phyloP scores from a whole-genome alignment of 2,888 invertebrate species.

The Phyllotreta striolata region DNA sequence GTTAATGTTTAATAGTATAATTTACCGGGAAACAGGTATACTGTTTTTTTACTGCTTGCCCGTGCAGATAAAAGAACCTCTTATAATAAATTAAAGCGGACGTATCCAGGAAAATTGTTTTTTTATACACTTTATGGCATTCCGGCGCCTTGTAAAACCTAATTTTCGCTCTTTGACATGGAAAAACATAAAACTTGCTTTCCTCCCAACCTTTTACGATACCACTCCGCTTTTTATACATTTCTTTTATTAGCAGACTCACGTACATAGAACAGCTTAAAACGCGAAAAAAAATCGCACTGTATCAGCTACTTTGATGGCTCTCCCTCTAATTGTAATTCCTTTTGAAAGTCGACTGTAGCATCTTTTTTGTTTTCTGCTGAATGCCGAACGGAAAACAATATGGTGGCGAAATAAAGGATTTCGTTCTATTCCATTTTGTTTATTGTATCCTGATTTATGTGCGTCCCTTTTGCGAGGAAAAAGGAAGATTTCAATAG shows the following conservation, averaged over 20 bases:
- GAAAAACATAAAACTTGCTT: slow-evolving; percentile 8
- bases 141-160: slow-evolving; percentile 12
- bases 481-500: slow-evolving; percentile 5
- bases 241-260: slow-evolving; percentile 7
- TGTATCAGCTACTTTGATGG: slow-evolving; percentile 10
- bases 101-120: slow-evolving; percentile 23
- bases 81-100: slow-evolving; percentile 25
- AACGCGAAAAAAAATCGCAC: slow-evolving; percentile 6
- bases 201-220: slow-evolving; percentile 4
- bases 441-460: slow-evolving; percentile 21
- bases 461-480: slow-evolving; percentile 9
- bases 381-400: background rate
- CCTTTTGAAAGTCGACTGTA: slow-evolving; percentile 9
- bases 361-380: slow-evolving; percentile 3
- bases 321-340: slow-evolving; percentile 10
- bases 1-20: too few species aligned
- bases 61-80: slow-evolving; percentile 20
- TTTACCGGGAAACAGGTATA: too few species aligned
- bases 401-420: slow-evolving; percentile 14
- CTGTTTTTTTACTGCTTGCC: background rate
- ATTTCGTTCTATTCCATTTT: slow-evolving; percentile 10
- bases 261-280: background rate
- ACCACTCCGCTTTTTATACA: background rate
- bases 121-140: slow-evolving; percentile 13
- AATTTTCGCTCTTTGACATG: slow-evolving; percentile 12